phyloP scores from a whole-genome alignment of 2,888 invertebrate species.

The Leptinotarsa rubiginosa region DNA sequence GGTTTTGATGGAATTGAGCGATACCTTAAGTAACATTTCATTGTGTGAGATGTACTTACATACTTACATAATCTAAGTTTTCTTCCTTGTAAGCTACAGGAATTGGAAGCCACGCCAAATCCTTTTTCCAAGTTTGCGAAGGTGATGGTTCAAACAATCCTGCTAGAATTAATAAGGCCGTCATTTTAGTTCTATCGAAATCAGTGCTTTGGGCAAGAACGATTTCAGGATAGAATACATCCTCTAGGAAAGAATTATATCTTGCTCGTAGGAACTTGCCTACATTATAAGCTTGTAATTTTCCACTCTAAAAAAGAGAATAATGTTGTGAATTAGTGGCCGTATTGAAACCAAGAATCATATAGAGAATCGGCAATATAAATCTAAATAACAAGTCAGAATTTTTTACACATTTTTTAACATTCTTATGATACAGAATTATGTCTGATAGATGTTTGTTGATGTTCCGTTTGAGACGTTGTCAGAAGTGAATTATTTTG shows the following conservation, averaged over 20 bases:
- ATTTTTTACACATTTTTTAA: no score
- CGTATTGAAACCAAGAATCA: no score
- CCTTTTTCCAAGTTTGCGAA: slow-evolving; percentile 66
- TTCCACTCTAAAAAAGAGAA: slow-evolving; percentile 62
- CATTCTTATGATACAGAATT: no score
- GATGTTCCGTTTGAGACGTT: no score
- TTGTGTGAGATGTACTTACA: slow-evolving; percentile 9
- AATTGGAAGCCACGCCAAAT: slow-evolving; percentile 73
- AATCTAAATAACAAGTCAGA: no score
- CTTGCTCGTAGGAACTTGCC: slow-evolving; percentile 63
- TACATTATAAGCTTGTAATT: slow-evolving; percentile 62
- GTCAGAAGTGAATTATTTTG: no score
- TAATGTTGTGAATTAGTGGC: not conserved
- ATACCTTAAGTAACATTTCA: not conserved
- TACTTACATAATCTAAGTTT: slow-evolving; percentile 47
- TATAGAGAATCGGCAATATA: no score
- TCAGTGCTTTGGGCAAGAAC: slow-evolving; percentile 73
- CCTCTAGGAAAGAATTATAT: slow-evolving; percentile 65
- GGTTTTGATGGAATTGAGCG: no score
- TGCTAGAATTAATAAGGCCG: slow-evolving; percentile 77
- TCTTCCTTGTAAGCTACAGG: slow-evolving; percentile 63
- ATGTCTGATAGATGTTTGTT: no score
- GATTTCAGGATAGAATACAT: slow-evolving; percentile 64
- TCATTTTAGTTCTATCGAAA: slow-evolving; percentile 81
- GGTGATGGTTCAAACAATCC: slow-evolving; percentile 75